Evolutionary conservation across 2,888 invertebrate species (phyloP).

Genomic region (Lycocerus yunnanus): DNA sequence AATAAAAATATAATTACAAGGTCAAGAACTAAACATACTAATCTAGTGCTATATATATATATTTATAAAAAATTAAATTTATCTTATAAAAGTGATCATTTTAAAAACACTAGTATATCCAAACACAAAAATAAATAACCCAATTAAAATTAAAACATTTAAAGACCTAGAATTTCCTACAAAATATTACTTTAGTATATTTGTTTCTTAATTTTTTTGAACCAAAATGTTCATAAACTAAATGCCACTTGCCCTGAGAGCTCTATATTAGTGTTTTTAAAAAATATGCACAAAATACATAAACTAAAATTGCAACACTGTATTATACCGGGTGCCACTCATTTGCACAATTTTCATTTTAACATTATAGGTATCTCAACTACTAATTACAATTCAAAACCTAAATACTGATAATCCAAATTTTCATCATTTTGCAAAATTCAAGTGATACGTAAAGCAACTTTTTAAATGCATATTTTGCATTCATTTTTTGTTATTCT

Average conservation of each 20-base stretch:
- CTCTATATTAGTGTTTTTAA: constrained; percentile 32
- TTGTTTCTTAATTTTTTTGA: constrained; percentile 10
- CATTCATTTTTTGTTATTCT: neutral
- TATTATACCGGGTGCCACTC: constrained; percentile 21
- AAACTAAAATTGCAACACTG: constrained; percentile 26
- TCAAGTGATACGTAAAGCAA: constrained; percentile 5
- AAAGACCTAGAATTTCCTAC: constrained; percentile 17
- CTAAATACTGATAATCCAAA: constrained; percentile 4
- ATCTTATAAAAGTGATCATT: constrained; percentile 13
- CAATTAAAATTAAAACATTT: constrained; percentile 1
- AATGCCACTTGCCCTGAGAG: constrained; percentile 25
- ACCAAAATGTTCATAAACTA: constrained; percentile 22
- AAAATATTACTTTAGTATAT: neutral
- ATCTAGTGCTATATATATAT: constrained; percentile 9
- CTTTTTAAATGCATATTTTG: neutral
- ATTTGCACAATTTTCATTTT: constrained; percentile 13
- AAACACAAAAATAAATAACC: constrained; percentile 6
- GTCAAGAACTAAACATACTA: constrained; percentile 18
- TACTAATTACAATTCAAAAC: constrained; percentile 2
- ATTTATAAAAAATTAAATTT: constrained; percentile 16
- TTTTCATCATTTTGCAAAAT: constrained; percentile 1
- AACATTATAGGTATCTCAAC: neutral
- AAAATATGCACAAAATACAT: constrained; percentile 10
- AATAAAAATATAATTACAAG: constrained; percentile 27
- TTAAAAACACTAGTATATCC: constrained; percentile 29